Base-by-base conservation (phyloP, 1,140 invertebrate species). In the Aphelenchoides avenae region DNA sequence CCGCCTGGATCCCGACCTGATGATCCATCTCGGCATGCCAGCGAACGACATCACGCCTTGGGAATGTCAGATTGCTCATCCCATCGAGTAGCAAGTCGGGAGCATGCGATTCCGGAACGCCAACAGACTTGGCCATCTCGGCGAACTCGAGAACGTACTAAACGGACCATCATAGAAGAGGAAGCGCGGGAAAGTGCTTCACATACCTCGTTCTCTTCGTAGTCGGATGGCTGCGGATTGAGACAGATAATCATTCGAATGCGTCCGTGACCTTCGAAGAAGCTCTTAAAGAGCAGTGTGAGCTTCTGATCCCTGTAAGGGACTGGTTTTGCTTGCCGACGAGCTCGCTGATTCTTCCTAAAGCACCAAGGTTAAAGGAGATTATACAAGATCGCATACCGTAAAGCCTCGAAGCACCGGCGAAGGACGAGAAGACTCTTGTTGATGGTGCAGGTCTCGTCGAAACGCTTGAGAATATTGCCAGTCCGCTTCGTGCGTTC, bases 231-330 rank as follows among this genome's bases (percentile, higher is more conserved):
- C 47, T 85, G 83, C 0, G 93, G 94, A 82, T 97, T 98, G 5
- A 93, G 85, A 79, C 95, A 99, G 4, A 99, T 87, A 44, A 98
- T 85, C 93, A 98, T 98, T 54, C 87, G 81, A 0, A 98, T 89
- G 71, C 87, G 86, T 3, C 93, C 93, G 75, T 93, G 87, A 1
- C 94, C 93, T 78, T 97, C 94, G 79, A 99, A 97, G 78, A 89
- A 98, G 74, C 88, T 94, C 78, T 97, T 97, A 75, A 99, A 97
- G 40, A 97, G 82, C 79, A 92, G 87, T 2, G 94, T 98, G 1
- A 99, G 82, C 74, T 92, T 91, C 0, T 89, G 89, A 72, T 97
- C 91, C 26, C 94, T 79, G 79, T 95, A 98, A 0, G 93, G 91
- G 2, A 95, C 88, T 74, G 89, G 85, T 73, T 80, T 57, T 6